Evolutionary conservation across 1,140 invertebrate species (phyloP), one percentile per base, ranked within the genome.

Genomic region (Brachionus calyciflorus): DNA sequence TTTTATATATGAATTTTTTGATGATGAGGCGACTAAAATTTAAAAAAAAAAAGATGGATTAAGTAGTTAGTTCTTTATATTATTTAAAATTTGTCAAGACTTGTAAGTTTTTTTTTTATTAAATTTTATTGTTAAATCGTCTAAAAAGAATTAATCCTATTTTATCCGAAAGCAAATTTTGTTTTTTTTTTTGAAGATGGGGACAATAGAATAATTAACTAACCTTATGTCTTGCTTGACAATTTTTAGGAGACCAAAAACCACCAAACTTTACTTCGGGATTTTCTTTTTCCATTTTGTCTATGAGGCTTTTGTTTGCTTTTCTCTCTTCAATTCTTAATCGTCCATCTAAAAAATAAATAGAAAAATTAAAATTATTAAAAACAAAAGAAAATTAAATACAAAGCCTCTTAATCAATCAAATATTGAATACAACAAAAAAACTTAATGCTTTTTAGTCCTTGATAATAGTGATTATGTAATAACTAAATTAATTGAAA

Each of bases 201-300:
- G 17, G 19, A 41, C 21, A 82, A 6, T 81, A 82, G 33, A 83
- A 80, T 49, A 83, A 79, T 63, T 82, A 77, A 21, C 82, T 81
- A 37, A 82, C 80, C 5, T 80, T 79, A 73, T 82, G 79, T 24
- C 80, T 65, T 7, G 82, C 79, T 40, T 80, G 40, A 63, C 83
- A 83, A 10, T 79, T 40, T 6, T 12, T 10, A 0, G 82, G 83
- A 19, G 68, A 79, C 73, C 48, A 81, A 40, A 49, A 79, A 19
- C 82, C 82, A n/a, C 76, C 73, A 28, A 55, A 57, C 49, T 55
- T 55, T 9, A 76, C 73, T 17, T 60, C 12, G n/a, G 14, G 4
- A 28, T 57, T 44, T 9, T 76, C 37, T 9, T 5, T 60, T 41
- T 57, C 51, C 28, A 76, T 55, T 41, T 57, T 21, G 1, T 53